Conservation (phyloP, 2,888 invertebrate genomes). For the Malthinus seriepunctatus region DNA sequence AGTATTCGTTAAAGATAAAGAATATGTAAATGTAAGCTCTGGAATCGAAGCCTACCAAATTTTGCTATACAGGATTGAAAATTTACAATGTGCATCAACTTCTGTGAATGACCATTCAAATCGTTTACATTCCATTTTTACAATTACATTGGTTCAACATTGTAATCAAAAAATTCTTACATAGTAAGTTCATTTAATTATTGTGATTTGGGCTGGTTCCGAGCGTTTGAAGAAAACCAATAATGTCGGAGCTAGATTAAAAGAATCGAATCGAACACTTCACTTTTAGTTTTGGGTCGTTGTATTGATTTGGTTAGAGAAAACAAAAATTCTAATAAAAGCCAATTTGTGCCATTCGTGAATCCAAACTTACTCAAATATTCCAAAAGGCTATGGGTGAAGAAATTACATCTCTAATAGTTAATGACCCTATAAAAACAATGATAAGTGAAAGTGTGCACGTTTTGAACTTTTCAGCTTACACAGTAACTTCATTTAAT, state of each 20-base stretch:
- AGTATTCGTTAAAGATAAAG: conserved; percentile 61
- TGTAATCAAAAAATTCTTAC: conserved; percentile 48
- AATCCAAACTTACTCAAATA: conserved; percentile 86
- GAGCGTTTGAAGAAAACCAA: conserved; percentile 78
- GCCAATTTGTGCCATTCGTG: conserved; percentile 65
- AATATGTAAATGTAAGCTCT: conserved; percentile 51
- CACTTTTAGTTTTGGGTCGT: conserved; percentile 80
- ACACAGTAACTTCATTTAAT: no score
- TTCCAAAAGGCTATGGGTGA: conserved; percentile 77
- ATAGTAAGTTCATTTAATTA: conserved; percentile 67
- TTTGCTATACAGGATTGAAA: conserved; percentile 74
- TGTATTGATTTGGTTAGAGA: conserved; percentile 68
- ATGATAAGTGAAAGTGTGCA: conserved; percentile 82
- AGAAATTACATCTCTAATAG: conserved; percentile 77
- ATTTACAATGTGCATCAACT: conserved; percentile 76
- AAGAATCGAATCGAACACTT: conserved; percentile 88
- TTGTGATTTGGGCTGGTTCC: conserved; percentile 90
- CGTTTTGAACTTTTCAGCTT: conserved; percentile 81
- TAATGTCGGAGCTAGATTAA: conserved; percentile 72
- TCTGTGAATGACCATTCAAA: conserved; percentile 81
- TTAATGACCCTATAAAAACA: conserved; percentile 75
- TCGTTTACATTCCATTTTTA: conserved; percentile 87
- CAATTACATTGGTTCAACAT: conserved; percentile 71
- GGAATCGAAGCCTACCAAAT: conserved; percentile 82
- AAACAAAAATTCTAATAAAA: conserved; percentile 44